Evolutionary conservation across 2,113 vertebrate genomes (phyloP), one percentile per base, ranked within the genome.

Genomic region (Zootoca vivipara): DNA sequence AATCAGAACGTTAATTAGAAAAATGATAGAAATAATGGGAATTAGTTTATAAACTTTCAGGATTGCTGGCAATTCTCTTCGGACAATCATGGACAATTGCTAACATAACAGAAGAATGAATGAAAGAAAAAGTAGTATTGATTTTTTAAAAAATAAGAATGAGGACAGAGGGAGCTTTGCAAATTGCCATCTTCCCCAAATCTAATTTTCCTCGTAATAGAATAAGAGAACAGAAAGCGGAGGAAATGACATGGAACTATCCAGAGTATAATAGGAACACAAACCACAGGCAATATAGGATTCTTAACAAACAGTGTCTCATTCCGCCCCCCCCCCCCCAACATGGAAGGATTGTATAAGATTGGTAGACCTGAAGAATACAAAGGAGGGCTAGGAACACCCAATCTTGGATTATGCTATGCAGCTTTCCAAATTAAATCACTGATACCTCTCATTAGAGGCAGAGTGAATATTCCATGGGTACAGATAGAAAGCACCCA

Each of bases 121-220:
- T 18, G 24, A 24, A 77, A 77, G 65, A 52, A 87, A 80, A 52
- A 52, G 46, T 15, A 79, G 33, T 40, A 81, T 81, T 72, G 69
- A 81, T 87, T 73, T 87, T 73, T 72, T 75, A 35, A 65, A 58
- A 18, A 77, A 77, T 33, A 75, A 62, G 24, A n/a, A 35, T 72
- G 35, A 30, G 18, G 33, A 82, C 40, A 73, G 2, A 20, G 15
- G 42, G 20, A 82, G 46, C 16, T 73, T 80, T 81, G 28, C 35
- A 40, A 62, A 81, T 62, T 40, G 78, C 38, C 28, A 22, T 78
- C 35, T 78, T 56, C 67, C 20, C 58, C 72, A 82, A 81, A 81
- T 40, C 26, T 42, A 73, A 87, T 87, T 81, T 87, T 73, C 46
- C 52, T 87, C 52, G 78, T 78, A 87, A 73, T 40, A 73, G 78